These are phyloP conservation scores for Neocrepidodera transversa DNA, from an alignment of 2,888 invertebrate genomes.

Conservation along the genomic window DNA sequence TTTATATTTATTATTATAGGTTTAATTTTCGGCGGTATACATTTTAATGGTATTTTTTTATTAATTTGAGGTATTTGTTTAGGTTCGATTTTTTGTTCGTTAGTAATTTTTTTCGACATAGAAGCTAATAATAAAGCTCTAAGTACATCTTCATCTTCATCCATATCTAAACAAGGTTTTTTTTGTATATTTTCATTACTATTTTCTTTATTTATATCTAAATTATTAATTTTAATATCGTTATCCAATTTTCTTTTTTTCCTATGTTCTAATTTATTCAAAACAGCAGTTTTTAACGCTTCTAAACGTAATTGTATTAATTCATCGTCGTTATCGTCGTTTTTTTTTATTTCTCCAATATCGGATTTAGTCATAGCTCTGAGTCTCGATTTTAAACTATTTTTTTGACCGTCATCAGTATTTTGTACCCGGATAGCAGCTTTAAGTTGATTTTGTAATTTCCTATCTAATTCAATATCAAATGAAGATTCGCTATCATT, in stretches of 20 bases:
- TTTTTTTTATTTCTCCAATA: constrained; percentile 26
- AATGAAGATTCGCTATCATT: constrained; percentile 50
- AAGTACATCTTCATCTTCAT: constrained; percentile 69
- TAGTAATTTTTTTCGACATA: constrained; percentile 65
- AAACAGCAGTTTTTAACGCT: constrained; percentile 72
- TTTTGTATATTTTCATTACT: constrained; percentile 50
- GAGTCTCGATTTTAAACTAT: constrained; percentile 53
- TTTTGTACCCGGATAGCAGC: constrained; percentile 63
- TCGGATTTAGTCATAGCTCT: constrained; percentile 50
- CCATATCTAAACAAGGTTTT: constrained; percentile 46
- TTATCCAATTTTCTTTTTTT: constrained; percentile 57
- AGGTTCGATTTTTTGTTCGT: constrained; percentile 14
- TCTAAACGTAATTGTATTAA: constrained; percentile 69
- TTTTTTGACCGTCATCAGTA: constrained; percentile 46
- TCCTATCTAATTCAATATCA: constrained; percentile 41
- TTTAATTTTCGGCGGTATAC: constrained; percentile 48
- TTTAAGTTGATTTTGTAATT: constrained; percentile 60
- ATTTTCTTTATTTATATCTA: constrained; percentile 48
- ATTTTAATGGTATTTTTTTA: constrained; percentile 16
- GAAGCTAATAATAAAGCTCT: constrained; percentile 67
- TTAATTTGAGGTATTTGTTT: neutral
- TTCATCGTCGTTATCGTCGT: constrained; percentile 63
- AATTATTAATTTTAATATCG: constrained; percentile 25
- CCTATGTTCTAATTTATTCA: constrained; percentile 70
- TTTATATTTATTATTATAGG: constrained; percentile 57